Evolutionary conservation across 2,113 vertebrate species (phyloP).

Genomic region (Athene cunicularia): DNA sequence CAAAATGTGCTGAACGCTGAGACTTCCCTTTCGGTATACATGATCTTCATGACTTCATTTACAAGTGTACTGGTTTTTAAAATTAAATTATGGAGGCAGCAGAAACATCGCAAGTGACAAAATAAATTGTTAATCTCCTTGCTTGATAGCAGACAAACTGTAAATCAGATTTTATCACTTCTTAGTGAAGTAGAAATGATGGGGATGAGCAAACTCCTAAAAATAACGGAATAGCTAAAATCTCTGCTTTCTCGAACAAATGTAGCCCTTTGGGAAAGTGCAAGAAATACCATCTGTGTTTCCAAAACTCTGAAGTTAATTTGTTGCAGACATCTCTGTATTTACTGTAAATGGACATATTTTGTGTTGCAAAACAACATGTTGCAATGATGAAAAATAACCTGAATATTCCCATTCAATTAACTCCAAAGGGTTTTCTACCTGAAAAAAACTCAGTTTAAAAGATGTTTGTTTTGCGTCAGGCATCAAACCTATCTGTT

Average conservation of each 20-base stretch:
- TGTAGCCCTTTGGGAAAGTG: slow-evolving; percentile 10
- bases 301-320: slow-evolving; percentile 19
- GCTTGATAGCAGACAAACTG: slow-evolving; percentile 5
- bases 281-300: slow-evolving; percentile 66
- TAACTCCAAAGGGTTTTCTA: not conserved
- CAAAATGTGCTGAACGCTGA: fast-evolving
- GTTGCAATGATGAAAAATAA: slow-evolving; percentile 29
- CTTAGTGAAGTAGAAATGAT: not conserved
- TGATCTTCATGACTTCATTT: fast-evolving
- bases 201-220: not conserved
- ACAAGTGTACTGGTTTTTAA: not conserved
- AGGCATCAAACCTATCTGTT: not conserved
- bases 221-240: slow-evolving; percentile 30
- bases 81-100: not conserved
- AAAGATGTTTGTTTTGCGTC: not conserved
- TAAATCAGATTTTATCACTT: not conserved
- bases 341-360: slow-evolving; percentile 54
- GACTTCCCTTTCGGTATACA: fast-evolving
- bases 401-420: not conserved
- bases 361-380: slow-evolving; percentile 48
- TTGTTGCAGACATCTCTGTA: slow-evolving; percentile 3
- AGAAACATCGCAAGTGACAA: not conserved
- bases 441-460: not conserved
- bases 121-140: not conserved
- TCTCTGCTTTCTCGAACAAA: not conserved